A percentile compares a stretch with the other conserved stretches of the same genome.
phyloP scores from a whole-genome alignment of 2,888 invertebrate genomes.

The Chymomyza amoena region DNA sequence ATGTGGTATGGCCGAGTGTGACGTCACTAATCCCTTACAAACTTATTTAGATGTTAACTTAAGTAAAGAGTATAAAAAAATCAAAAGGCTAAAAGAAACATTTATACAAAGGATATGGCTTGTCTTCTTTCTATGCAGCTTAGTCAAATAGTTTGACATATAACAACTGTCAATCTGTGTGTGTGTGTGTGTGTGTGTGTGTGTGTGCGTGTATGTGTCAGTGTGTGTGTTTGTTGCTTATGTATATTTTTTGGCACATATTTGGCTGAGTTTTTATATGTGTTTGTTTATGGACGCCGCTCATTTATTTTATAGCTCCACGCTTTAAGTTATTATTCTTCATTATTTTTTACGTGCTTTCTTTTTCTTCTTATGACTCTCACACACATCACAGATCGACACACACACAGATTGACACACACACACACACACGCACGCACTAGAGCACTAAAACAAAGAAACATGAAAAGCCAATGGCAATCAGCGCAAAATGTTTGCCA shows the following conservation, averaged over 20 bases:
- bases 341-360: slow-evolving; percentile 57
- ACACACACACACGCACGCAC: background rate
- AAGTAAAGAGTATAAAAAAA: background rate
- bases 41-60: background rate
- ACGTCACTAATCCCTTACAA: background rate
- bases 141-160: slow-evolving; percentile 5
- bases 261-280: slow-evolving; percentile 40
- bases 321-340: slow-evolving; percentile 71
- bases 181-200: background rate
- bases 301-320: slow-evolving; percentile 66
- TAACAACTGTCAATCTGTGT: background rate
- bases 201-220: background rate
- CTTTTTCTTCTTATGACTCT: background rate
- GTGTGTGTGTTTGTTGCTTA: background rate
- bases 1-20: background rate
- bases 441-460: slow-evolving; percentile 28
- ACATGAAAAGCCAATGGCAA: slow-evolving; percentile 38
- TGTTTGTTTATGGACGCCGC: slow-evolving; percentile 45
- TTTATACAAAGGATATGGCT: background rate
- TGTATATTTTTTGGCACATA: slow-evolving; percentile 49
- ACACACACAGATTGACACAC: background rate
- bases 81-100: background rate
- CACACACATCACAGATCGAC: background rate
- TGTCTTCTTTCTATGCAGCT: background rate
- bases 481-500: slow-evolving; percentile 66